phyloP scores from a whole-genome alignment of 2,888 invertebrate species.

The Pseudanteris insignis region DNA sequence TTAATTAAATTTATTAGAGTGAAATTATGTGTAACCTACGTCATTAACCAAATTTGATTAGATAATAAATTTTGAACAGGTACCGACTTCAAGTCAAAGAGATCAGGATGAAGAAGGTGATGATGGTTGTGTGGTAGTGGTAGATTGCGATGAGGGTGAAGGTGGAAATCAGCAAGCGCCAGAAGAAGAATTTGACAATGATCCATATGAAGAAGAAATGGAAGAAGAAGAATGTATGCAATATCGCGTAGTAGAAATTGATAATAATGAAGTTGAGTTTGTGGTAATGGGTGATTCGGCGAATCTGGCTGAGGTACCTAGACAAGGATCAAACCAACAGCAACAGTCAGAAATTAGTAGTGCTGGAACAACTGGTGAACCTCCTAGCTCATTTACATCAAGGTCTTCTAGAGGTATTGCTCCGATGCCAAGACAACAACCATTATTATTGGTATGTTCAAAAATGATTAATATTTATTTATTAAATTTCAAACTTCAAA shows the following conservation, averaged over 20 bases:
- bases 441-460: constrained; percentile 65
- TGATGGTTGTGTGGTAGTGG: constrained; percentile 80
- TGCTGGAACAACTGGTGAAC: constrained; percentile 66
- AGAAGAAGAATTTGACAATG: constrained; percentile 69
- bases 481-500: too few species aligned
- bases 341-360: constrained; percentile 77
- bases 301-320: constrained; percentile 71
- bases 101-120: constrained; percentile 75
- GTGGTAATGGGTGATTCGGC: constrained; percentile 70
- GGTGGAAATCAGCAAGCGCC: constrained; percentile 66
- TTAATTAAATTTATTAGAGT: too few species aligned
- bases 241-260: constrained; percentile 66
- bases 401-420: constrained; percentile 67
- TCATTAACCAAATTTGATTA: constrained; percentile 10
- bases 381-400: constrained; percentile 57
- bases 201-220: constrained; percentile 63
- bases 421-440: constrained; percentile 68
- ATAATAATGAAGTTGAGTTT: constrained; percentile 72
- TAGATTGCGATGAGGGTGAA: constrained; percentile 81
- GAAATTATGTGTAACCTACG: not conserved
- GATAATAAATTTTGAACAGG: constrained; percentile 64
- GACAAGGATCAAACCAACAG: constrained; percentile 68
- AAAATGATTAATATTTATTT: too few species aligned
- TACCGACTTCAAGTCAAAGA: constrained; percentile 86
- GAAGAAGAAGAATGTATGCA: constrained; percentile 63